Evolutionary conservation across 2,888 invertebrate genomes (phyloP).

Genomic region (Acrocera orbiculus): DNA sequence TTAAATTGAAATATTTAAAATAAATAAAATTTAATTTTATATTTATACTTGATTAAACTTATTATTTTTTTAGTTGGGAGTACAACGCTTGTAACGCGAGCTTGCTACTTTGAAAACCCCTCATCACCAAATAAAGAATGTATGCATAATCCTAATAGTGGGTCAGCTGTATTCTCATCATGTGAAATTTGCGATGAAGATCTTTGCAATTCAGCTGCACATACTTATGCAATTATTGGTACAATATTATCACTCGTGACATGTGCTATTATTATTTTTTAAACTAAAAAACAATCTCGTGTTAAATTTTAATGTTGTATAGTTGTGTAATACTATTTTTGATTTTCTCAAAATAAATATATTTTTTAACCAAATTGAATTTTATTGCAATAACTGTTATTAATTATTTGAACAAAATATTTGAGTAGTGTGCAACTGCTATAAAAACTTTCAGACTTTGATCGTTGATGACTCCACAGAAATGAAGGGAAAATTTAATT

Average conservation of each 20-base stretch:
- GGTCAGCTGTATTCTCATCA: not conserved
- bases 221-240: constrained; percentile 17
- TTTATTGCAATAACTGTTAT: not conserved
- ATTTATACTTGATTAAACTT: not conserved
- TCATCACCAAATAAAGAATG: not conserved
- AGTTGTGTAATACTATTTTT: too few species aligned
- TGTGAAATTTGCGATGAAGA: constrained; percentile 52
- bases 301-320: too few species aligned
- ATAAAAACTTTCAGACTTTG: too few species aligned
- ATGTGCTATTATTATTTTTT: too few species aligned
- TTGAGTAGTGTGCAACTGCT: too few species aligned
- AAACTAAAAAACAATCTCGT: too few species aligned
- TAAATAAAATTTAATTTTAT: not conserved
- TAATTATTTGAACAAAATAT: not conserved
- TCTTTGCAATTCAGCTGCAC: constrained; percentile 40
- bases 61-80: not conserved
- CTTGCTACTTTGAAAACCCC: not conserved
- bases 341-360: too few species aligned
- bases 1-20: not conserved
- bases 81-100: not conserved
- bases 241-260: too few species aligned
- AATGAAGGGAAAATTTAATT: too few species aligned
- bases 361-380: not conserved
- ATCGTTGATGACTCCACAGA: too few species aligned
- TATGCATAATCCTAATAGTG: not conserved